Evolutionary conservation across 2,888 invertebrate species (phyloP).

Genomic region (Rhorus exstirpatorius): DNA sequence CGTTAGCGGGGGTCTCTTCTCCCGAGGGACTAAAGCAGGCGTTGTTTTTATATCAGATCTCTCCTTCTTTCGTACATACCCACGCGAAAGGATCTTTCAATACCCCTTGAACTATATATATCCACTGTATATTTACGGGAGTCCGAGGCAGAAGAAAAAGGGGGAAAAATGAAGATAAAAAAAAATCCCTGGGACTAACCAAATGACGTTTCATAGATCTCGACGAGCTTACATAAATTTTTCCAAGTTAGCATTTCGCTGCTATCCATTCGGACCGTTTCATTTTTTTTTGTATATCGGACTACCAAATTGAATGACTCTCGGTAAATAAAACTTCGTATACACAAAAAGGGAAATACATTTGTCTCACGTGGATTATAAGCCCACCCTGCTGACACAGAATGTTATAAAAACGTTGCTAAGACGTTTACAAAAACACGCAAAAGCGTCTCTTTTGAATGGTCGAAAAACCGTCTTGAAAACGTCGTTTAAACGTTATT

Average conservation of each 20-base stretch:
- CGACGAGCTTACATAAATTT: conserved; percentile 31
- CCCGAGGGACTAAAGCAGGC: conserved; percentile 41
- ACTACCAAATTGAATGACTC: conserved; percentile 54
- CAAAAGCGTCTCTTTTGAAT: too few relatives aligned
- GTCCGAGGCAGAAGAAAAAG: conserved; percentile 14
- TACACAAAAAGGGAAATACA: too few relatives aligned
- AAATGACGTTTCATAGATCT: conserved; percentile 53
- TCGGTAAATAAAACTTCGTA: conserved; percentile 2
- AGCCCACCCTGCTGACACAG: too few relatives aligned
- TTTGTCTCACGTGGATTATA: too few relatives aligned
- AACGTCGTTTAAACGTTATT: too few relatives aligned
- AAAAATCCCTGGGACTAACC: conserved; percentile 39
- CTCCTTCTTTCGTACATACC: neutral
- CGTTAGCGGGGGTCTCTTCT: conserved; percentile 34
- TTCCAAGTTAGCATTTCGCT: neutral
- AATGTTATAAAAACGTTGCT: too few relatives aligned
- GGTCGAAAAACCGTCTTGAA: too few relatives aligned
- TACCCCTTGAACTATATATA: conserved; percentile 6
- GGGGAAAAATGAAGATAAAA: neutral
- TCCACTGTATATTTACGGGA: too few relatives aligned
- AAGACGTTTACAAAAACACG: too few relatives aligned
- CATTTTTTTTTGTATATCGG: conserved; percentile 18
- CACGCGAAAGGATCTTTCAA: conserved; percentile 46
- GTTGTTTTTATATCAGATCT: conserved; percentile 58
- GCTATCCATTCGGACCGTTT: neutral